Base-by-base conservation (phyloP, 2,113 vertebrate genomes). In the Anolis sagrei region DNA sequence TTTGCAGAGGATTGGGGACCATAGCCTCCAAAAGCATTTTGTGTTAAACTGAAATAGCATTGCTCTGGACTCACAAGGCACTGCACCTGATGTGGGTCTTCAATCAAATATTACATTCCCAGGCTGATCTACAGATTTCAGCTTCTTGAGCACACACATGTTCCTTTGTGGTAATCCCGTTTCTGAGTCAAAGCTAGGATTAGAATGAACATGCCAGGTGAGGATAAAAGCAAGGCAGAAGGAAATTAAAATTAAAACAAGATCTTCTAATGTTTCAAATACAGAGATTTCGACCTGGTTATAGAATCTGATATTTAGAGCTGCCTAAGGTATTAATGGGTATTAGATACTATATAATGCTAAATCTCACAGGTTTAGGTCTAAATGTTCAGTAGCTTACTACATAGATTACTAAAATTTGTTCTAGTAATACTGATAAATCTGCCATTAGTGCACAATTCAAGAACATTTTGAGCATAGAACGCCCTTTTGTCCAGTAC, bases 231-330 rank as follows among this genome's bases (percentile, higher is more conserved):
- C 62, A 34, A 21, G 29, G 21, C 44, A 69, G 54, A 84, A 29
- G 64, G 74, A 70, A 77, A 68, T 76, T 77, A 84, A 68, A 84
- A 77, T 77, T 77, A 51, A 32, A 77, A 69, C 44, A 77, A 36
- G 62, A 64, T 27, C 5, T 66, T 76, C 29, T 81, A 69, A 49
- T 49, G 62, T 81, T 62, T 18, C 68, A 81, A 80, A 69, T 3
- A 29, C 29, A 61, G 36, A 61, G 25, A 32, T 69, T 81, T 81
- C 32, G 64, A 79, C 58, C 27, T 79, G 78, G 21, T 79, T 79
- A 36, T 79, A 61, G 32, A 79, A 36, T 36, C 36, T 81, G 23
- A 49, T 36, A 16, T 73, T 70, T 13, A 21, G 68, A n/a, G 64
- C 48, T 82, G 80, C 68, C 68, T n/a, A n/a, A 19, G 19, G 27